A percentile compares a stretch with the other conserved stretches of the same genome.
Evolutionary conservation across 2,797 vertebrate genomes (phyloP).

Genomic region (Dromococcyx pavoninus): DNA sequence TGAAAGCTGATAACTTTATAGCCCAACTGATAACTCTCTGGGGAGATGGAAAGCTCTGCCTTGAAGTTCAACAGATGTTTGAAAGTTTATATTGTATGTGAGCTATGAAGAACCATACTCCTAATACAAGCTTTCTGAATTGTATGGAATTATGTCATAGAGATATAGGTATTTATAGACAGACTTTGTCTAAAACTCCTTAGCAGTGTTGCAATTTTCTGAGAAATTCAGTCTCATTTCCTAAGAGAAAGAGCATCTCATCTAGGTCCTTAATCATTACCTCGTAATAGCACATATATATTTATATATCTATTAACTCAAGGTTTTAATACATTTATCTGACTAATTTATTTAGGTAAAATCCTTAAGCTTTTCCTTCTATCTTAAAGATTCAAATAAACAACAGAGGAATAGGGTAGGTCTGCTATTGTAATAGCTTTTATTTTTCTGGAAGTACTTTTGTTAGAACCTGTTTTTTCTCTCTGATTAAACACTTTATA

Average conservation of each 20-base stretch:
- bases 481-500: conserved; percentile 59
- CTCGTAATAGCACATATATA: not conserved
- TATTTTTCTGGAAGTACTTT: conserved; percentile 38
- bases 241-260: not conserved
- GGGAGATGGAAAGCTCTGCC: conserved; percentile 6
- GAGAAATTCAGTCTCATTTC: not conserved
- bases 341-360: not conserved
- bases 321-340: not conserved
- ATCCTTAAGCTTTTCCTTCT: not conserved
- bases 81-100: conserved; percentile 15
- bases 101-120: not conserved
- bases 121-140: not conserved
- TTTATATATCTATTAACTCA: not conserved
- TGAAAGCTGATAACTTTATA: conserved; percentile 51
- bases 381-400: conserved; percentile 9
- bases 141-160: not conserved
- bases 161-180: not conserved
- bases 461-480: conserved; percentile 42
- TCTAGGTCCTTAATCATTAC: not conserved
- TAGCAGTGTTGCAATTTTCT: not conserved
- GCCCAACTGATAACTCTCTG: conserved; percentile 44
- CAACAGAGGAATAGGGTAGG: not conserved
- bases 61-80: conserved; percentile 62
- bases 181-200: not conserved
- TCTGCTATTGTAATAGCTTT: not conserved